Base-by-base conservation (phyloP, 2,797 vertebrate species). In the Smutsia gigantea region DNA sequence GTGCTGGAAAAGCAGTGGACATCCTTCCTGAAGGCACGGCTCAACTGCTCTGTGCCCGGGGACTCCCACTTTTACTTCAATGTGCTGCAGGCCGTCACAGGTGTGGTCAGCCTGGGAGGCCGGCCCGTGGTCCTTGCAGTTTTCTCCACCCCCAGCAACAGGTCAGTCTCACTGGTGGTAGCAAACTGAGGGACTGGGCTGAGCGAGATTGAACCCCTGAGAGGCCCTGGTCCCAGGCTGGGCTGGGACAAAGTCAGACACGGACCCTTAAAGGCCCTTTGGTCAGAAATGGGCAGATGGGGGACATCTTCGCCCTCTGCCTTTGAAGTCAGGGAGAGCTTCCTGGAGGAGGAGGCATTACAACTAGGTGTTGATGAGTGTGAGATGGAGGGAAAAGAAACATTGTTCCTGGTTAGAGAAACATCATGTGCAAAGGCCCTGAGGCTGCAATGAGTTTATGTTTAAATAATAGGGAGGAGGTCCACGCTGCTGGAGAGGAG, bases 1-100 rank as follows among this genome's bases (percentile, higher is more conserved):
- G 99, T 99, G 90, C 98, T 99, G 96, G 99, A 99, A 98, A 99
- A 99, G 98, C 99, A 99, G 98, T 99, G 99, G 99, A 99, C 99
- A 0, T 99, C 99, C 1, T 99, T 99, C 98, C 98, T 99, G 90
- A 99, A 99, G 98, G 99, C 99, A 0, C 99, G 99, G 8, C 99
- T 99, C 89, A 99, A 99, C 98, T 99, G 99, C 98, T 99, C 99
- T 0, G 99, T 99, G 83, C 99, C 99, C 0, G 99, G 99, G 0
- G 99, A 99, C 89, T 99, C 99, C 0, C 99, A 99, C 97, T 99
- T 99, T 98, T 99, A 99, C 98, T 99, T 99, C 97, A 99, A 99
- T 9, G 99, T 99, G 98, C 99, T 99, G 96, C 99, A 99, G 97
- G 99, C 99, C 0, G 99, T 99, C 97, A 99, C 99, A 0, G 99